Evolutionary conservation across 2,797 vertebrate species (phyloP), one percentile per base, ranked within the genome.

Genomic region (Sandelia bainsii): DNA sequence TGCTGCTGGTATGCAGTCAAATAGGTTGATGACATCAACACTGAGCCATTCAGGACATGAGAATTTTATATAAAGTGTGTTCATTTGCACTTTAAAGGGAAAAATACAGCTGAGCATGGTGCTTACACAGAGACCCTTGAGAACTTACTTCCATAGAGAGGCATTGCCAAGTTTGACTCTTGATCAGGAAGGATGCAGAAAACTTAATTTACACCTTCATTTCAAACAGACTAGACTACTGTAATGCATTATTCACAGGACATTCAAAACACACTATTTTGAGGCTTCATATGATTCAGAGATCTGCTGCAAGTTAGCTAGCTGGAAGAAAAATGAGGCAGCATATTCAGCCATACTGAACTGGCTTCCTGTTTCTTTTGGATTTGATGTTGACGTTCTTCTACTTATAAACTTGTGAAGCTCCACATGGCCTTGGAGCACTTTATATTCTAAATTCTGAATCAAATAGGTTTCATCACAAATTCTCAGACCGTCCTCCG

Each of bases 171-270:
- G 34, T 48, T 42, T 5, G 19, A 60, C 42, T 62, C 2, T 68
- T 52, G 62, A 62, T 58, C 27, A 14, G 19, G 29, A 63, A n/a
- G 34, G 58, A 46, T 50, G 42, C 62, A 56, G 23, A 49, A 66
- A 66, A 60, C 57, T 16, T 14, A 48, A 60, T 54, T 39, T 5
- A 8, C 19, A 50, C 46, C 29, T 69, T 75, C 2, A 46, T 40
- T 59, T 62, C 58, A 72, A 74, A 52, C 37, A 64, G 53, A 75
- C 19, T 25, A 10, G 20, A 58, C n/a, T 48, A 45, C 9, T 48
- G 27, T 45, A 4, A 77, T 69, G n/a, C 48, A 71, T 74, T 77
- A 78, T 81, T 77, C 27, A 73, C 20, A 46, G 2, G 22, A 9
- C 2, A 62, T 64, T 37, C 20, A 69, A 72, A 78, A 67, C 44